Evolutionary conservation across 1,140 invertebrate genomes (phyloP).

Genomic region (Lutraria rhynchaena): DNA sequence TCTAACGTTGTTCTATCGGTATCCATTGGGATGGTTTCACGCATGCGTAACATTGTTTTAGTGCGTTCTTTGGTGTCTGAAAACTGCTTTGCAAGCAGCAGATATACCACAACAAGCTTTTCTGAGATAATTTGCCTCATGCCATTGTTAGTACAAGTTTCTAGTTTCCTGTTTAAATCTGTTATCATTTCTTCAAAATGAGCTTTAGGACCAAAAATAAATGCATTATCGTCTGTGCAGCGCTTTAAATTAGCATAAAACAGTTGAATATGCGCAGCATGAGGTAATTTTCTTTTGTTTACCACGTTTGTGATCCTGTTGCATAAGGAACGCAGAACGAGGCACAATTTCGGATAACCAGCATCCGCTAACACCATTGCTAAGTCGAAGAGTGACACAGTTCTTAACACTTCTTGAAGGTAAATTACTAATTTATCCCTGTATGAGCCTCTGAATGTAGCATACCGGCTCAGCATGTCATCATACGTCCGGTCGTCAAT

Average conservation of each 20-base stretch:
- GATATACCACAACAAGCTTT: constrained; percentile 4
- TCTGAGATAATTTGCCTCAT: constrained; percentile 27
- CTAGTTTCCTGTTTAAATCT: neutral
- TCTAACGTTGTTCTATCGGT: constrained; percentile 27
- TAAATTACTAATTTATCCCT: constrained; percentile 18
- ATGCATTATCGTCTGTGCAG: constrained; percentile 16
- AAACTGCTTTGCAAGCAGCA: constrained; percentile 17
- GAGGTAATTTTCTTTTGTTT: neutral
- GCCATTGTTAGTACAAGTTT: neutral
- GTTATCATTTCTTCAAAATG: constrained; percentile 29
- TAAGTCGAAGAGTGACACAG: constrained; percentile 3
- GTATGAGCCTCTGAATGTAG: constrained; percentile 18
- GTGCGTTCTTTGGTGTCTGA: constrained; percentile 10
- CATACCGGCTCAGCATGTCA: neutral
- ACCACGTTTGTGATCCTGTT: neutral
- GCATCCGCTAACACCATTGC: neutral
- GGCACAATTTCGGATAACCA: constrained; percentile 5
- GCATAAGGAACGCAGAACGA: neutral
- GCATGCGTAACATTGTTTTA: constrained; percentile 1
- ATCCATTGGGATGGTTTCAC: constrained; percentile 9
- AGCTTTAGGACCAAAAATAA: neutral
- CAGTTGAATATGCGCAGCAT: neutral
- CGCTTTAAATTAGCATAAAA: constrained; percentile 12
- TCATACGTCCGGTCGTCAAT: constrained; percentile 13
- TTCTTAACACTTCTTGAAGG: neutral